Base-by-base conservation (phyloP, 2,113 vertebrate species). In the Zonotrichia leucophrys region DNA sequence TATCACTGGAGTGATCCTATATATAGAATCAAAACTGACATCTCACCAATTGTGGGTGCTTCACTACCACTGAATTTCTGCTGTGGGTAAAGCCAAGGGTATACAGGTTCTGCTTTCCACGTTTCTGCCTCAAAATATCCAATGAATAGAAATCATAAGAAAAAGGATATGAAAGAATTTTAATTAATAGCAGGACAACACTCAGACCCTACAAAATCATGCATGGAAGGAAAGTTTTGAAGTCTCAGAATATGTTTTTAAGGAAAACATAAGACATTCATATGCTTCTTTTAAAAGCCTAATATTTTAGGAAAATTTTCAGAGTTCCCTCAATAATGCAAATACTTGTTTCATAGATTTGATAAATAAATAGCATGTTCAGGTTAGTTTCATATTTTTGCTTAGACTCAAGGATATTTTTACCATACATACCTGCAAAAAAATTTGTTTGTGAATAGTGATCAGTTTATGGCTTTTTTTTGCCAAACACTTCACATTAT, bases 371-470 rank as follows among this genome's bases (percentile, higher is more conserved):
- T 22, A 60, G 14, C 12, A 80, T 46, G 12, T 46, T 20, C 5
- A 37, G 2, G 13, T 41, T 83, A 58, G 16, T 28, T 63, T 66
- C 41, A 14, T 21, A 11, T 7, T 80, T 46, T 55, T 7, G 1
- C 59, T 87, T 77, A 39, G 10, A 7, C 16, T 69, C 20, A 15
- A 5, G 2, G 6, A 2, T 30, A 6, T 25, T 76, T 92, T 67
- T 58, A 46, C 63, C 6, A 22, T 6, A 24, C 0, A 14, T 22
- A 30, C 52, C 10, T 28, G 15, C 11, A 52, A 82, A 62, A 62
- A 28, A 17, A 7, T 2, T 15, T 66, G 1, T 8, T 73, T 37
- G 10, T 39, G 20, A 28, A 44, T 1, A 7, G 28, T 7, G 8
- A 79, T 62, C 7, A 56, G 9, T 13, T 79, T 11, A 9, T 15